Evolutionary conservation across 1,140 invertebrate genomes (phyloP).

Genomic region (Drosophila bocki): DNA sequence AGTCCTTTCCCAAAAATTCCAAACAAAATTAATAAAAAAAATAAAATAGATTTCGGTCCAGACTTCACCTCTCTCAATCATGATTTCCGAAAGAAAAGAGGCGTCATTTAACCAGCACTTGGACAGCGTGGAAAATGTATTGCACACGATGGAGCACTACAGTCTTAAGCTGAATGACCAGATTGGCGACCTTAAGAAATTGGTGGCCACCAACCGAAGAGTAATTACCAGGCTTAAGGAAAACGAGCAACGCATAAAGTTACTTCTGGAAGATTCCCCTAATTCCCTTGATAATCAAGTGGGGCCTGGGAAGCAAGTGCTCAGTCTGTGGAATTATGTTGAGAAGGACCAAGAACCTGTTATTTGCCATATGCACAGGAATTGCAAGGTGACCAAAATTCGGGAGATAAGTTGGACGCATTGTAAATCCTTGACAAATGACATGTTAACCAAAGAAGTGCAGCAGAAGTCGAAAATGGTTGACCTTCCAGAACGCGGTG

Average conservation of each 20-base stretch:
- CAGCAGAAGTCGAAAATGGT: neutral
- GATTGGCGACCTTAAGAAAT: conserved; percentile 18
- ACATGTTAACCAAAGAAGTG: neutral
- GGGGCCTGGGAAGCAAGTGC: no score
- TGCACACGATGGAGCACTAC: conserved; percentile 36
- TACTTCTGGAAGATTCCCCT: conserved; percentile 1
- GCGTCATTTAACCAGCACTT: conserved; percentile 32
- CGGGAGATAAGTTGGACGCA: conserved; percentile 27
- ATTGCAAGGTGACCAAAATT: conserved; percentile 37
- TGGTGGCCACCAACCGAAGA: conserved; percentile 29
- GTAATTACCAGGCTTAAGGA: conserved; percentile 7
- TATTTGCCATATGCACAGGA: conserved; percentile 1
- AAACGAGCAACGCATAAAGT: conserved; percentile 9
- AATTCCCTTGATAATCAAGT: neutral
- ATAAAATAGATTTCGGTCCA: neutral
- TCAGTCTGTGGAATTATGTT: neutral
- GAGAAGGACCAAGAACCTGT: neutral
- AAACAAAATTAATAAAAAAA: conserved; percentile 25
- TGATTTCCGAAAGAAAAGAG: conserved; percentile 8
- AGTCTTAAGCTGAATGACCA: conserved; percentile 18
- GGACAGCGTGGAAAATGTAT: conserved; percentile 14
- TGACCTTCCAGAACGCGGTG: neutral
- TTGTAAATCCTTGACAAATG: conserved; percentile 16
- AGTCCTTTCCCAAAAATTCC: conserved; percentile 29
- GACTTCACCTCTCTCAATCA: neutral